A percentile compares a stretch with the other conserved stretches of the same genome.
Evolutionary conservation across 1,140 invertebrate species (phyloP).

Genomic region (Potamilus streckersoni): DNA sequence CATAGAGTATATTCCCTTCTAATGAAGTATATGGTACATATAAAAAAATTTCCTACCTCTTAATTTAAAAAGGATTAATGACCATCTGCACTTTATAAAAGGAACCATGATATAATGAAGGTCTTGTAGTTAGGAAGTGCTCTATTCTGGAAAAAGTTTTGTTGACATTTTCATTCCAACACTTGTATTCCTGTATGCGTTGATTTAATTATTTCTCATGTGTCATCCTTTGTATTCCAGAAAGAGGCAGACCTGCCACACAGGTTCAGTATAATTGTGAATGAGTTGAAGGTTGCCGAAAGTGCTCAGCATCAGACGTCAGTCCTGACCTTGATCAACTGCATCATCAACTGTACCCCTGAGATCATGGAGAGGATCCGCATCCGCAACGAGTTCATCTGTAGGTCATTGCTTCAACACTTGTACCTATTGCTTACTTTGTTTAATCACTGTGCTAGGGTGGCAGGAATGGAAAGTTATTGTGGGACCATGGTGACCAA

Average conservation of each 20-base stretch:
- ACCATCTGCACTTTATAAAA: no score
- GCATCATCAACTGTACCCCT: constrained; percentile 89
- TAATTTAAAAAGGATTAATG: no score
- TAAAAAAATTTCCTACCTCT: no score
- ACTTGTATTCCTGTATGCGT: constrained; percentile 76
- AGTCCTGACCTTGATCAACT: constrained; percentile 93
- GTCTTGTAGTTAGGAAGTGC: not conserved
- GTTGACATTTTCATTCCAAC: not conserved
- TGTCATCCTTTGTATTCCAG: constrained; percentile 37
- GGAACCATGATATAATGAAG: no score
- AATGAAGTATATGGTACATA: no score
- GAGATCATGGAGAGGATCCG: constrained; percentile 85
- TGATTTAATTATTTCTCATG: constrained; percentile 65
- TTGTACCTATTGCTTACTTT: no score
- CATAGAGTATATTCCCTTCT: no score
- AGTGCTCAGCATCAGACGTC: constrained; percentile 89
- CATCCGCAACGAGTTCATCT: constrained; percentile 94
- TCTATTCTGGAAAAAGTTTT: not conserved
- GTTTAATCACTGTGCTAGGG: no score
- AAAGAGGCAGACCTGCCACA: constrained; percentile 67
- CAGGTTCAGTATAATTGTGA: constrained; percentile 86
- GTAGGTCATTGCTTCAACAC: constrained; percentile 70
- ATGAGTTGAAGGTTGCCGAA: constrained; percentile 84
- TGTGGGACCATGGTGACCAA: no score
- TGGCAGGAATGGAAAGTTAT: no score